Conservation (phyloP, 2,888 invertebrate species). For the Athripsodes cinereus region DNA sequence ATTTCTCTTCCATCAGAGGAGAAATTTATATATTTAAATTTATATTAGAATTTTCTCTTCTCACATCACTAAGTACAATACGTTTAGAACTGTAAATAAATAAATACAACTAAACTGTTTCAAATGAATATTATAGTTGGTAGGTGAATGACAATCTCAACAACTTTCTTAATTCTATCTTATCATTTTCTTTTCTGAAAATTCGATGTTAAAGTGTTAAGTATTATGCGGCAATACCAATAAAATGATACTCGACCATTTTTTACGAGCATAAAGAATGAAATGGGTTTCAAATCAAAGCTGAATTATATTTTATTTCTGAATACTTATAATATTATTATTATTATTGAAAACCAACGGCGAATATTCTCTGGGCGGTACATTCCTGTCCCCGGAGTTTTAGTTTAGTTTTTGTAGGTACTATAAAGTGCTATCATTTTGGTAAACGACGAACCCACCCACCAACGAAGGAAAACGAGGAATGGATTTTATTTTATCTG, state of each 20-base stretch:
- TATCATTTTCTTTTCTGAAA: no score
- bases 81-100: no score
- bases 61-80: no score
- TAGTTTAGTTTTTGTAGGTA: neutral
- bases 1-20: no score
- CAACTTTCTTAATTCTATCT: no score
- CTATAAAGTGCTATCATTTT: neutral
- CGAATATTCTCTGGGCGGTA: neutral
- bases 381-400: neutral
- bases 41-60: no score
- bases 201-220: no score
- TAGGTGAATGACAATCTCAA: no score
- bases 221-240: no score
- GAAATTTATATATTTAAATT: no score
- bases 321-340: neutral
- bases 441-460: neutral
- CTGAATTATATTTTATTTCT: conserved; percentile 2
- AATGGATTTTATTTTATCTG: conserved; percentile 5
- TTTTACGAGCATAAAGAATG: neutral
- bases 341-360: neutral
- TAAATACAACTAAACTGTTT: no score
- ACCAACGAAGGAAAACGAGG: neutral
- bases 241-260: neutral
- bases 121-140: no score
- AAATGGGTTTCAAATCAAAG: conserved; percentile 5